Evolutionary conservation across 1,140 invertebrate genomes (phyloP).

Genomic region (Camponotus pennsylvanicus): DNA sequence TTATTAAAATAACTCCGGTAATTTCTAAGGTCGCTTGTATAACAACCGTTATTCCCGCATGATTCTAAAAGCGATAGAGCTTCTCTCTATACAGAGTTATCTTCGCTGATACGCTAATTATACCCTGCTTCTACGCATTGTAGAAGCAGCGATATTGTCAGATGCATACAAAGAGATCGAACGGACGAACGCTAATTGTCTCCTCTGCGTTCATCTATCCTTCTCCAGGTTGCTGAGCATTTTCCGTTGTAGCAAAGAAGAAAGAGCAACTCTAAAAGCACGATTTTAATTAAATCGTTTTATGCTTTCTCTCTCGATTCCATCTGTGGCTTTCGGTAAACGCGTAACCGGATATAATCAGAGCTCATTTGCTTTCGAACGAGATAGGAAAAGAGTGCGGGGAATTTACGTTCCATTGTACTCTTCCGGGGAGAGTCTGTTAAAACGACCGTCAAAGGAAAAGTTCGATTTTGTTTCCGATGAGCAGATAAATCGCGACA

Average conservation of each 20-base stretch:
- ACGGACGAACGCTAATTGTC: conserved; percentile 55
- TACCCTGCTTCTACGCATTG: not conserved
- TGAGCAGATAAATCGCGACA: conserved; percentile 3
- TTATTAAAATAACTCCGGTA: conserved; percentile 1
- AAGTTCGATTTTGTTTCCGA: conserved; percentile 9
- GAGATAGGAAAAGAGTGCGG: not conserved
- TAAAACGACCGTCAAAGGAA: conserved; percentile 4
- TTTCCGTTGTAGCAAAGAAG: conserved; percentile 47
- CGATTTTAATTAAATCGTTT: conserved; percentile 61
- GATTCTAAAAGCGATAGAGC: not conserved
- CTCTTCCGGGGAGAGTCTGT: not conserved
- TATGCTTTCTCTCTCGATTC: conserved; percentile 23
- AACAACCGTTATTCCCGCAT: not conserved
- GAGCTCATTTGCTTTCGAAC: conserved; percentile 27
- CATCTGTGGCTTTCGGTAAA: conserved; percentile 31
- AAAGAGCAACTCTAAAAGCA: conserved; percentile 49
- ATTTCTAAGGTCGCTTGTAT: not conserved
- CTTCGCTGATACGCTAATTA: conserved; percentile 40
- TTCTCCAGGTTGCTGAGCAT: conserved; percentile 25
- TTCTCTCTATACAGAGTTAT: not conserved
- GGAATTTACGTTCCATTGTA: conserved; percentile 19
- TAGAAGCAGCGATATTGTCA: conserved; percentile 60
- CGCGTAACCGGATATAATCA: conserved; percentile 40
- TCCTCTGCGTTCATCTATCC: conserved; percentile 9
- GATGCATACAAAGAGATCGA: conserved; percentile 53